These are phyloP conservation scores for Mesitornis unicolor DNA, from an alignment of 2,113 vertebrate species.

Conservation along the genomic window DNA sequence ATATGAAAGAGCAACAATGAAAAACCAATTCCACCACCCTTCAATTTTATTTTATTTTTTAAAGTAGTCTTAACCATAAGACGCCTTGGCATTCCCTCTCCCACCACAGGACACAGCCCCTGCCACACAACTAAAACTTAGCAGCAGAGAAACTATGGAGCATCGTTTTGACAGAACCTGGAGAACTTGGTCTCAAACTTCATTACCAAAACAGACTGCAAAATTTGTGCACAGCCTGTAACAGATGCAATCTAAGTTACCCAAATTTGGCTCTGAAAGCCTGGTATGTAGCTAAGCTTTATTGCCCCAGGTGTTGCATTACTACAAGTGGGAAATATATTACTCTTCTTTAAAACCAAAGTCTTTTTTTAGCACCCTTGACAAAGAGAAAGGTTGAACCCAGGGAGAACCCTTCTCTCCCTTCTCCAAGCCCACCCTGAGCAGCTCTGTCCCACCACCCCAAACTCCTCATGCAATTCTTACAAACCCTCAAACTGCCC, in stretches of 20 bases:
- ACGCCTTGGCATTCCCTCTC: background rate
- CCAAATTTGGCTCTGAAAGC: background rate
- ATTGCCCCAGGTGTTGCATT: background rate
- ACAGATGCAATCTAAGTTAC: background rate
- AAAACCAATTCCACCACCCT: background rate
- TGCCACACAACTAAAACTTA: background rate
- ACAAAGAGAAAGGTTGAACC: background rate
- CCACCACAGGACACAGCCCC: background rate
- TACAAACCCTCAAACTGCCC: background rate
- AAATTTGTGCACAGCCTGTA: background rate
- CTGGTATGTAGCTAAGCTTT: background rate
- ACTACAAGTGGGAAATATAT: background rate
- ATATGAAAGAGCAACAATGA: constrained; percentile 6
- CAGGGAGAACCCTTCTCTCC: background rate
- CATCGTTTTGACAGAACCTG: background rate
- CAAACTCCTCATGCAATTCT: background rate
- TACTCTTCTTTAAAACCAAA: background rate
- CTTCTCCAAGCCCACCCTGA: background rate
- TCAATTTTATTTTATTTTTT: background rate
- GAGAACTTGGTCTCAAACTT: background rate
- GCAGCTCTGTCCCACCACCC: background rate
- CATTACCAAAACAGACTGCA: background rate
- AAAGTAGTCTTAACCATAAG: background rate
- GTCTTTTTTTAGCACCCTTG: background rate
- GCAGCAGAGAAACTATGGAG: background rate